Evolutionary conservation across 2,113 vertebrate species (phyloP).

Genomic region (Syngnathus typhle): DNA sequence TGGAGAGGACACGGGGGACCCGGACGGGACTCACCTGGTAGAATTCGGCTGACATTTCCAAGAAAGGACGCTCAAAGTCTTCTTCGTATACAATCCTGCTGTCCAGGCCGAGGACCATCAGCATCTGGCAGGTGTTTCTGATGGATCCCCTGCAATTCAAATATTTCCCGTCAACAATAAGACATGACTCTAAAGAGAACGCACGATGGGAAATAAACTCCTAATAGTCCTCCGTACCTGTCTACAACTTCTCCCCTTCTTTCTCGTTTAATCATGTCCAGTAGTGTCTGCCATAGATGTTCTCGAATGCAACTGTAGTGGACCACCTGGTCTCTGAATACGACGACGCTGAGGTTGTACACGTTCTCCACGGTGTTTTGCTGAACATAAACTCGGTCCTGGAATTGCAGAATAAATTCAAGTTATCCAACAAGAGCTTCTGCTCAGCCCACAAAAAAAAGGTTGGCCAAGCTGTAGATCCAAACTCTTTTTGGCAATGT

Average conservation of each 20-base stretch:
- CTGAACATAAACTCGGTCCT: conserved; percentile 89
- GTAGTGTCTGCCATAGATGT: conserved; percentile 86
- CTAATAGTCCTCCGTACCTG: conserved; percentile 70
- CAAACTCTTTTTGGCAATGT: neutral
- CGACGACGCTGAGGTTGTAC: conserved; percentile 95
- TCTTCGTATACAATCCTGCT: conserved; percentile 95
- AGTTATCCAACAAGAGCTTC: neutral
- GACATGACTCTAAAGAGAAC: too few species aligned
- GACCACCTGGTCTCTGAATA: conserved; percentile 96
- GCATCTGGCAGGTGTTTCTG: conserved; percentile 97
- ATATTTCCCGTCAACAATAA: neutral
- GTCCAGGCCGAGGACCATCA: conserved; percentile 96
- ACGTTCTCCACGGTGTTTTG: conserved; percentile 97
- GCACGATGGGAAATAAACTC: too few species aligned
- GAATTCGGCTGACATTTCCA: conserved; percentile 98
- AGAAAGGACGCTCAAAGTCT: conserved; percentile 94
- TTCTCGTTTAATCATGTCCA: conserved; percentile 96
- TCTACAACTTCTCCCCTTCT: conserved; percentile 95
- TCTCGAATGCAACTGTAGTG: conserved; percentile 92
- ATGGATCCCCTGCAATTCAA: conserved; percentile 81
- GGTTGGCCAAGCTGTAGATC: neutral
- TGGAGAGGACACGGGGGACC: neutral
- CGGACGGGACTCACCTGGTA: conserved; percentile 79
- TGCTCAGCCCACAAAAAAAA: neutral
- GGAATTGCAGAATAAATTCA: neutral